Evolutionary conservation across 1,140 invertebrate species (phyloP).

Genomic region (Heliconius eleuchia): DNA sequence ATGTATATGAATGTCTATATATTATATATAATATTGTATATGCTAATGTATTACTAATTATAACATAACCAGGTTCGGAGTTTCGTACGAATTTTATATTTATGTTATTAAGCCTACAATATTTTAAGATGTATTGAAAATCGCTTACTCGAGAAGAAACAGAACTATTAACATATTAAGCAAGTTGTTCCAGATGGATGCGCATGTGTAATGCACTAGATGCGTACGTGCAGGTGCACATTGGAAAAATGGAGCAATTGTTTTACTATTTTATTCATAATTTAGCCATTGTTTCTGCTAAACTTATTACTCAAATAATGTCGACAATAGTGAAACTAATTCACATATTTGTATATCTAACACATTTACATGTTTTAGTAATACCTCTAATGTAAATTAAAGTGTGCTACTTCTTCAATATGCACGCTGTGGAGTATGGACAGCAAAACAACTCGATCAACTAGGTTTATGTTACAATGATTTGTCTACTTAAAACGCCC

Average conservation of each 20-base stretch:
- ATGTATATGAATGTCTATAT: too few species aligned
- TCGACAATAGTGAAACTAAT: background rate
- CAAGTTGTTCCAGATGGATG: conserved; percentile 61
- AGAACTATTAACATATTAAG: conserved; percentile 51
- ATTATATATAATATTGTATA: too few species aligned
- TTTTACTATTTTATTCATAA: conserved; percentile 46
- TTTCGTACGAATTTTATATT: background rate
- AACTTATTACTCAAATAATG: background rate
- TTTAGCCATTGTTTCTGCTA: background rate
- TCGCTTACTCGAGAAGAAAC: conserved; percentile 40
- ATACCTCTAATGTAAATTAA: background rate
- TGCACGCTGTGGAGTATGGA: background rate
- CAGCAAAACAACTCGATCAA: background rate
- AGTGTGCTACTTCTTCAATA: background rate
- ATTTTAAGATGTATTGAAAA: background rate
- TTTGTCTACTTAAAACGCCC: conserved; percentile 10
- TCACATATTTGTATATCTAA: background rate
- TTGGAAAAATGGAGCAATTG: conserved; percentile 60
- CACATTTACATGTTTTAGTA: background rate
- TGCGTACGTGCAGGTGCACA: conserved; percentile 53
- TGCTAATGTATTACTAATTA: too few species aligned
- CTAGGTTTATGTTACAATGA: conserved; percentile 1
- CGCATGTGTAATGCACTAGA: conserved; percentile 63
- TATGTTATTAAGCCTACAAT: background rate
- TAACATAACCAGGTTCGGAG: background rate